Evolutionary conservation across 2,797 vertebrate species (phyloP).

Genomic region (Sebastiscus tertius): DNA sequence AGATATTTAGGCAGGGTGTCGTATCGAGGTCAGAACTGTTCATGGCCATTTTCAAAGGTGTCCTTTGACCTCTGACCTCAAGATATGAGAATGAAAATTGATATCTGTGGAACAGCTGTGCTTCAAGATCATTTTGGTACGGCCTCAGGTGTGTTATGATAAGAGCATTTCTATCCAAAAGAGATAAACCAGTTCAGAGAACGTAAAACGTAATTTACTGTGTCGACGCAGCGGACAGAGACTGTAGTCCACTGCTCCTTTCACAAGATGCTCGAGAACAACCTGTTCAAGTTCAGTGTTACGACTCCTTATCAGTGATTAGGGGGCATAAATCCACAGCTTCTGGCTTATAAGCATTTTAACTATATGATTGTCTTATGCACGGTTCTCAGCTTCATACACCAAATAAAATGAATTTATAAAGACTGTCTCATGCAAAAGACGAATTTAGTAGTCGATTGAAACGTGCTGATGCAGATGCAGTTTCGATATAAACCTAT

Average conservation of each 20-base stretch:
- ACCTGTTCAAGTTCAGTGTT: constrained; percentile 12
- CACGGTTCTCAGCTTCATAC: not conserved
- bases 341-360: constrained; percentile 5
- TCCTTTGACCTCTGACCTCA: no score
- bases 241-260: constrained; percentile 41
- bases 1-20: no score
- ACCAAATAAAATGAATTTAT: no score
- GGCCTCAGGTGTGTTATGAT: no score
- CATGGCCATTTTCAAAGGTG: no score
- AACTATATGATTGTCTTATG: not conserved
- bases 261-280: constrained; percentile 33
- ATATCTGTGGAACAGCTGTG: no score
- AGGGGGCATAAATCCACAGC: not conserved
- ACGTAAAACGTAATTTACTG: not conserved
- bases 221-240: constrained; percentile 7
- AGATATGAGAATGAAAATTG: no score
- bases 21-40: no score
- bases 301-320: constrained; percentile 30
- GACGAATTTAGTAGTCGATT: not conserved
- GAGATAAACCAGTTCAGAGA: not conserved
- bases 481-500: not conserved
- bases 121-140: no score
- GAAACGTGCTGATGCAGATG: not conserved
- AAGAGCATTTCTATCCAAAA: not conserved
- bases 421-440: not conserved